Percentiles rank a stretch among this genome's conserved stretches.
Conservation (phyloP, 2,797 vertebrate species). For the Thunnus albacares region DNA sequence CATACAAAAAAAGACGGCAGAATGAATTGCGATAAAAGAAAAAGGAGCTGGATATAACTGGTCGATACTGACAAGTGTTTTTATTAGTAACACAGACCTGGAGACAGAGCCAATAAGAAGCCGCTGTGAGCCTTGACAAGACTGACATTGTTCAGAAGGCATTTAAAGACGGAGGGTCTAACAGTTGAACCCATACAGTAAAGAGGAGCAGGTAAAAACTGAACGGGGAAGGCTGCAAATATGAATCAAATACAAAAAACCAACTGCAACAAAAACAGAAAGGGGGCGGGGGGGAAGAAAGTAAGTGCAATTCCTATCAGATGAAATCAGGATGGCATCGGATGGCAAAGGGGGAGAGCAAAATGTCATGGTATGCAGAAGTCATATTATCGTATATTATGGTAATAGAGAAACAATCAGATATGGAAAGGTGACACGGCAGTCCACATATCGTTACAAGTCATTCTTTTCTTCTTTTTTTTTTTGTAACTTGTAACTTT, state of each 20-base stretch:
- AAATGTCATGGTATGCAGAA: slow-evolving; percentile 69
- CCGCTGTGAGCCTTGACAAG: slow-evolving; percentile 80
- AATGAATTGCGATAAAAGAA: slow-evolving; percentile 46
- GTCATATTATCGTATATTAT: slow-evolving; percentile 73
- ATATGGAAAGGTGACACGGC: slow-evolving; percentile 74
- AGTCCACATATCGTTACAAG: slow-evolving; percentile 69
- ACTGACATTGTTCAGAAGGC: slow-evolving; percentile 84
- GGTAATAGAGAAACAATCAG: slow-evolving; percentile 78
- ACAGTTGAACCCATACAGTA: slow-evolving; percentile 67
- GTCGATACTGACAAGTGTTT: slow-evolving; percentile 86
- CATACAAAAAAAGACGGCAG: not conserved
- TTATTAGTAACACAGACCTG: slow-evolving; percentile 89
- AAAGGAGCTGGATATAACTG: slow-evolving; percentile 60
- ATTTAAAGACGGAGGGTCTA: slow-evolving; percentile 76
- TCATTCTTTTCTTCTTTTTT: slow-evolving; percentile 50
- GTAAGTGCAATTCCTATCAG: slow-evolving; percentile 79
- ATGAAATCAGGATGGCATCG: slow-evolving; percentile 79
- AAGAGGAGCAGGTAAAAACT: slow-evolving; percentile 56
- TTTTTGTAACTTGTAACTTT: slow-evolving; percentile 35
- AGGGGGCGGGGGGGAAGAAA: slow-evolving; percentile 23
- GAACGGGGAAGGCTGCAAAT: slow-evolving; percentile 58
- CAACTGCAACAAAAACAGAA: slow-evolving; percentile 74
- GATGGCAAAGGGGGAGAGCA: slow-evolving; percentile 48
- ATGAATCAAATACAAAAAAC: slow-evolving; percentile 77
- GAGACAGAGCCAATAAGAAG: slow-evolving; percentile 83